A percentile compares a stretch with the other conserved stretches of the same genome.
Conservation (phyloP, 92 coral and sea anemone species). For the Isaurus tuberculatus region DNA sequence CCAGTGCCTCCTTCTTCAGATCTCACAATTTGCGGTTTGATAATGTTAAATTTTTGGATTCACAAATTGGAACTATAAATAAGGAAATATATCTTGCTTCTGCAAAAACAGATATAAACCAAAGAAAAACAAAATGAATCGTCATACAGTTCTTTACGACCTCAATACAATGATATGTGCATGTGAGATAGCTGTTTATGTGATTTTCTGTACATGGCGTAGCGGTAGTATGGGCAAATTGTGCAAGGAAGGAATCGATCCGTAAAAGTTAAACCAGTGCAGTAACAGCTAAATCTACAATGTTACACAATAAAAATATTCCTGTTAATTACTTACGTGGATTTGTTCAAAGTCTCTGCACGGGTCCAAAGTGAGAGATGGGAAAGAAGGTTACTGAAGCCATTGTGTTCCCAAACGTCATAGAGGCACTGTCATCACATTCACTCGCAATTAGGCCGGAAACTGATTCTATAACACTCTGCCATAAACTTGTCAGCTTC, state of each 20-base stretch:
- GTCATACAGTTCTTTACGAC: constrained; percentile 20
- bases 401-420: constrained; percentile 51
- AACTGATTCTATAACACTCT: constrained; percentile 27
- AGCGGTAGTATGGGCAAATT: constrained; percentile 4
- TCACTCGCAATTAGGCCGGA: constrained; percentile 14
- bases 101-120: constrained; percentile 16
- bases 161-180: background rate
- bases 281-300: background rate
- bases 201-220: background rate
- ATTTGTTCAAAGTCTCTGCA: constrained; percentile 46
- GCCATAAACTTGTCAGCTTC: constrained; percentile 46
- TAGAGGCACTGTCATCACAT: constrained; percentile 43
- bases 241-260: background rate
- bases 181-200: background rate
- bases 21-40: background rate
- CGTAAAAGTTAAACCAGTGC: background rate
- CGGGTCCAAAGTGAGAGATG: constrained; percentile 39
- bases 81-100: background rate
- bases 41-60: background rate
- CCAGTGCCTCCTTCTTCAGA: background rate
- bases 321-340: constrained; percentile 28
- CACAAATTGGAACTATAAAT: background rate
- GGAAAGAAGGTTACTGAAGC: constrained; percentile 44
- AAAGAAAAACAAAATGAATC: constrained; percentile 1
- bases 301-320: background rate